Evolutionary conservation across 1,140 invertebrate species (phyloP).

Genomic region (Euura saliciscinereae): DNA sequence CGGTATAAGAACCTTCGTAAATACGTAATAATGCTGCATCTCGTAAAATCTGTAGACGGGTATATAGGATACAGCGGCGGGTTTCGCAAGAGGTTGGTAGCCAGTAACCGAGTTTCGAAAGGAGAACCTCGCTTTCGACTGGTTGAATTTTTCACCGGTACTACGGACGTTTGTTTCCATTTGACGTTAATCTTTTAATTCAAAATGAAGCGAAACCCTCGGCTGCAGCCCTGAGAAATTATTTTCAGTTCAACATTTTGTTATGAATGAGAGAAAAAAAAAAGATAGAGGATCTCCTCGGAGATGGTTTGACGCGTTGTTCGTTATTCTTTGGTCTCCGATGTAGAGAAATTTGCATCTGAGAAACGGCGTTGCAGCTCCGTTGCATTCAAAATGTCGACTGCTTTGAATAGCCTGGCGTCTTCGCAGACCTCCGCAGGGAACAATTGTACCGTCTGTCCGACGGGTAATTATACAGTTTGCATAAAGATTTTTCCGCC

Average conservation of each 20-base stretch:
- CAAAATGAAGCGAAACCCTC: not conserved
- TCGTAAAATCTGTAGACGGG: constrained; percentile 32
- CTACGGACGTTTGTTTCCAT: not conserved
- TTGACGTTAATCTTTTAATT: not conserved
- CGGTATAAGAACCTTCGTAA: not conserved
- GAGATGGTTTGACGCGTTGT: not conserved
- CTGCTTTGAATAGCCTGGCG: not conserved
- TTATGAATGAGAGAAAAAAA: constrained; percentile 2
- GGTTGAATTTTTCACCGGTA: not conserved
- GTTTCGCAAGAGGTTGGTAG: constrained; percentile 37
- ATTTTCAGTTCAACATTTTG: not conserved
- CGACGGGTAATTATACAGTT: constrained; percentile 3
- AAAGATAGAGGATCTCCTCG: not conserved
- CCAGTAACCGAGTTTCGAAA: constrained; percentile 15
- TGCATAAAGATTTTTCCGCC: not conserved
- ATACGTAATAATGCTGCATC: constrained; percentile 28
- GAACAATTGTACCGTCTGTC: not conserved
- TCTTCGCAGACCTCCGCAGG: not conserved
- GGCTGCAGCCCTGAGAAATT: not conserved
- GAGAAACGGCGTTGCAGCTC: not conserved
- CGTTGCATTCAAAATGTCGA: not conserved
- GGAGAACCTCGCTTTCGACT: not conserved
- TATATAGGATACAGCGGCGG: constrained; percentile 12
- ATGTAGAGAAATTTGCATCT: not conserved
- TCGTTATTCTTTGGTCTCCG: not conserved